Evolutionary conservation across 2,113 vertebrate species (phyloP), one percentile per base, ranked within the genome.

Genomic region (Shinisaurus crocodilurus): DNA sequence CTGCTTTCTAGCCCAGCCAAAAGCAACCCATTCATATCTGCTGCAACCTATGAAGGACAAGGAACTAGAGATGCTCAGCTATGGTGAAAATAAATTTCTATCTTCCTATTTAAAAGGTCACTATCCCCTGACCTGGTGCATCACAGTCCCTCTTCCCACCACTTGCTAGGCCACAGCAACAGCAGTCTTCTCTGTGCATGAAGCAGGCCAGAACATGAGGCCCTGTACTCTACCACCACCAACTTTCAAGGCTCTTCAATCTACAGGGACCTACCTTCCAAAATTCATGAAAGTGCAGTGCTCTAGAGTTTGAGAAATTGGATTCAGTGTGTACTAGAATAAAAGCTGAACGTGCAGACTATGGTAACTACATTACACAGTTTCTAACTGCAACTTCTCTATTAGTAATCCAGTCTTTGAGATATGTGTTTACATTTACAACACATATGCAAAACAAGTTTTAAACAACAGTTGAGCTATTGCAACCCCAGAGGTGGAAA

Each of bases 381-480:
- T 27, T n/a, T 69, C 32, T n/a, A 88, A 16, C 5, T 20, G 6
- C 6, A 13, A 34, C n/a, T n/a, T 83, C 32, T 43, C 32, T 60
- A 57, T 40, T 88, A 16, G 37, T 54, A 8, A 85, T 63, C 32
- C 48, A 60, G 34, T 6, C 40, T 87, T 23, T 13, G 9, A 25
- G 10, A 48, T 29, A 29, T 4, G 8, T 57, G 34, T 10, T 57
- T 27, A 40, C 34, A 80, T 34, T 32, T 10, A 43, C 54, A 50
- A 57, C 6, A 43, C 1, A 27, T 5, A 57, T n/a, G 65, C 10
- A 25, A 90, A 90, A 1, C 1, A 83, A 7, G 87, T 87, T 90
- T 91, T 65, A 63, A 92, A 83, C 86, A 87, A 89, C 43, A 13
- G 13, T 69, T 15, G 2, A 20, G 69, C 91, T 89, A 86, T 27